Percentiles rank a stretch among this genome's conserved stretches.
These are phyloP conservation scores for Rhadinocentrus ornatus DNA, from an alignment of 2,797 vertebrate genomes.

Conservation along the genomic window DNA sequence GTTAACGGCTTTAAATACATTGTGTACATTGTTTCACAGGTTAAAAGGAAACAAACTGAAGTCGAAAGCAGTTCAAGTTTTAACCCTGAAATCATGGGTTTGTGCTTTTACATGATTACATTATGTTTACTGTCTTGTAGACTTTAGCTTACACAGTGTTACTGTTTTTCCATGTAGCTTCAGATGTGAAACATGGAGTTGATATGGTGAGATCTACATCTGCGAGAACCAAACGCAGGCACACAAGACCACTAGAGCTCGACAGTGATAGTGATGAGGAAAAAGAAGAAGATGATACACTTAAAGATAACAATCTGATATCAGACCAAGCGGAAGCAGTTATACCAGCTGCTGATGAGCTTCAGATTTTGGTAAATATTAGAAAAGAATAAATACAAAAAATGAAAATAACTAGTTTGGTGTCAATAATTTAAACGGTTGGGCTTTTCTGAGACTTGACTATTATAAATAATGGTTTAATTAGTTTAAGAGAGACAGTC, in stretches of 20 bases:
- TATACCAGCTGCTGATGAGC: conserved; percentile 60
- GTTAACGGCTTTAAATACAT: not conserved
- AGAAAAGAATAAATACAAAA: not conserved
- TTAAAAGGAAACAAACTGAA: conserved; percentile 90
- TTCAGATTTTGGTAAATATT: conserved; percentile 48
- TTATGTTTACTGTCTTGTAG: not conserved
- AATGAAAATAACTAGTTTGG: not conserved
- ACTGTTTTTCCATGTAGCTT: conserved; percentile 8
- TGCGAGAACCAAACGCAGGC: conserved; percentile 86
- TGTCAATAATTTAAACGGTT: not conserved
- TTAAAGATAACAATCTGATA: conserved; percentile 52
- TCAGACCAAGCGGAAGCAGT: conserved; percentile 75
- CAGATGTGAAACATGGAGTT: conserved; percentile 79
- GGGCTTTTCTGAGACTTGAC: not conserved
- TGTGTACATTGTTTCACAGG: conserved; percentile 69
- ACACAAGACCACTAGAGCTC: conserved; percentile 88
- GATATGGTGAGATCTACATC: conserved; percentile 69
- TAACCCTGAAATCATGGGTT: conserved; percentile 42
- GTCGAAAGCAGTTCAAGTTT: conserved; percentile 83
- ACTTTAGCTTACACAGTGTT: not conserved
- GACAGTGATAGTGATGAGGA: conserved; percentile 91
- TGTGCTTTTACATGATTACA: conserved; percentile 32
- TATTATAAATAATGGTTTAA: conserved; percentile 14
- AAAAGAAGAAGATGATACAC: conserved; percentile 77
- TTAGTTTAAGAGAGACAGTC: conserved; percentile 55